Evolutionary conservation across 1,140 invertebrate species (phyloP), one percentile per base, ranked within the genome.

Genomic region (Papilio polyxenes): DNA sequence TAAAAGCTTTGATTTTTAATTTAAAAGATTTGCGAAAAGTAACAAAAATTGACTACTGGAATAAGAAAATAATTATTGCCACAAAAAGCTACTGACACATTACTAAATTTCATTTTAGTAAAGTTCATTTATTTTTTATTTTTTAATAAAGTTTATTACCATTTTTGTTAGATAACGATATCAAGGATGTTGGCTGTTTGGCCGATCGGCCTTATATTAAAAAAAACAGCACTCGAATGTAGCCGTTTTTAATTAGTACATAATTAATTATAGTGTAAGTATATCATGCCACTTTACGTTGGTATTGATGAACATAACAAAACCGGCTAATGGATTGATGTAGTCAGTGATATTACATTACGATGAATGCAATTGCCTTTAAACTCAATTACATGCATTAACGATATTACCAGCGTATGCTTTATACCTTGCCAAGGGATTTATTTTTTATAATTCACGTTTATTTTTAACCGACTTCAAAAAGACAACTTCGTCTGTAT

Each of bases 371-470:
- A 4, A 79, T 79, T 65, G 56, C 20, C 53, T 79, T 62, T 62
- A 79, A 79, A 79, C 53, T 62, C 76, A 77, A 78, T 56, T 59
- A 78, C 76, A 56, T 59, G 76, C 76, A 78, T 77, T 75, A 75
- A 75, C 15, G 69, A 75, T 75, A 75, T 76, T 76, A 59, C 49
- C 11, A 15, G 49, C 23, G 31, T 11, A 59, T 51, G 31, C 15
- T 1, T 31, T 31, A 49, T 44, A 8, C 44, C 13, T 44, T 44
- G 13, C n/a, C 20, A 23, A 65, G 9, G 20, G 4, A 59, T 20
- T 59, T 9, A 59, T 59, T 20, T 8, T 59, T 59, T 59, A 20
- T 20, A 31, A 31, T 44, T 44, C 40, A 53, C 17, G 51, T 17
- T 17, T 6, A 17, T 59, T 56, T 59, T 59, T 59, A 59, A 59